These are phyloP conservation scores for Neoaliturus tenellus DNA, from an alignment of 2,888 invertebrate genomes.

Conservation along the genomic window DNA sequence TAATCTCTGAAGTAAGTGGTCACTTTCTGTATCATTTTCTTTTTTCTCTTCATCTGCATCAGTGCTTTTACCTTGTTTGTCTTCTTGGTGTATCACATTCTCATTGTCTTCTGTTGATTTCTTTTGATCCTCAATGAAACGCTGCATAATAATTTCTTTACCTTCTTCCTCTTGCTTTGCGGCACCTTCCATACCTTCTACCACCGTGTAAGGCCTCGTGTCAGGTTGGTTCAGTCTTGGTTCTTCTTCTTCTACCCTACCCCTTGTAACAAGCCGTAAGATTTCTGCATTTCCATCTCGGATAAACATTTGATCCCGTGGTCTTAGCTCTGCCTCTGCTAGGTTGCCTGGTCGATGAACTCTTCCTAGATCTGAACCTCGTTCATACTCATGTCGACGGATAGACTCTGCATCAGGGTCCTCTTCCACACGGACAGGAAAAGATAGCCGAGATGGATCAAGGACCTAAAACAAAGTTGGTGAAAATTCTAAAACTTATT, in stretches of 20 bases:
- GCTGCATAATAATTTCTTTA: conserved; percentile 88
- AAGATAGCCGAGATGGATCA: conserved; percentile 65
- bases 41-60: conserved; percentile 58
- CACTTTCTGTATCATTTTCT: conserved; percentile 45
- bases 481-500: too few relatives aligned
- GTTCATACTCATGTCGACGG: conserved; percentile 84
- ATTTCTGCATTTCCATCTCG: conserved; percentile 92
- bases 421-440: conserved; percentile 69
- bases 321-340: conserved; percentile 71
- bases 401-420: conserved; percentile 84
- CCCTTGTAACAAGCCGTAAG: conserved; percentile 85
- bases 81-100: conserved; percentile 35
- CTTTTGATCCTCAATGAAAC: conserved; percentile 87
- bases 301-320: conserved; percentile 79
- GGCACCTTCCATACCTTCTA: conserved; percentile 55
- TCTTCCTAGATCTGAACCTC: conserved; percentile 80
- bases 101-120: conserved; percentile 53
- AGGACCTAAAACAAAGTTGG: conserved; percentile 57
- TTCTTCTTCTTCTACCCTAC: conserved; percentile 73
- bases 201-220: conserved; percentile 62
- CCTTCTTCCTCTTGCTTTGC: conserved; percentile 80
- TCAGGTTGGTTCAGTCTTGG: conserved; percentile 64
- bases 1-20: conserved; percentile 61
- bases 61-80: conserved; percentile 50
- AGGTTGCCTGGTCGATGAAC: conserved; percentile 58